Evolutionary conservation across 2,888 invertebrate genomes (phyloP).

Genomic region (Bombylius major): DNA sequence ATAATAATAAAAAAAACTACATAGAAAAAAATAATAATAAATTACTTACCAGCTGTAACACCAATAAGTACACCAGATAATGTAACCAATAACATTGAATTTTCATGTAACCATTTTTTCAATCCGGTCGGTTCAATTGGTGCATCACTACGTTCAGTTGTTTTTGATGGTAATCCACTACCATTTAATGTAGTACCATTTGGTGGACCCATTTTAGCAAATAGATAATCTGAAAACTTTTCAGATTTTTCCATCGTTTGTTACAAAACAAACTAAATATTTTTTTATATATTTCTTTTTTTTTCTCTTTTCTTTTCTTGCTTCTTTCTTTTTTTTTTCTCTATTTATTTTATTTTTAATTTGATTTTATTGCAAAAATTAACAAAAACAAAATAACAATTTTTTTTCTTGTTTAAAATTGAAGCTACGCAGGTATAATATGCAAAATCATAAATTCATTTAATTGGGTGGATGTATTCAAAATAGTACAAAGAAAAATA

Average conservation of each 20-base stretch:
- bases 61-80: slow-evolving; percentile 67
- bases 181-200: slow-evolving; percentile 38
- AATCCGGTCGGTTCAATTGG: slow-evolving; percentile 52
- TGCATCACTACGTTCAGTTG: slow-evolving; percentile 48
- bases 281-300: slow-evolving; percentile 1
- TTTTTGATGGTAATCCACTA: slow-evolving; percentile 42
- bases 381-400: background rate
- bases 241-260: slow-evolving; percentile 47
- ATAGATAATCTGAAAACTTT: slow-evolving; percentile 66
- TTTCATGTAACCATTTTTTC: slow-evolving; percentile 57
- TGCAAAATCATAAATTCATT: too few species aligned
- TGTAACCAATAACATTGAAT: slow-evolving; percentile 66
- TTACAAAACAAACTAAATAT: slow-evolving; percentile 10
- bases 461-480: too few species aligned
- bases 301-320: background rate
- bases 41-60: slow-evolving; percentile 51
- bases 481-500: too few species aligned
- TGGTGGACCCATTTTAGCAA: slow-evolving; percentile 65
- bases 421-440: too few species aligned
- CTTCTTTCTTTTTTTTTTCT: background rate
- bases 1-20: background rate
- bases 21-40: background rate
- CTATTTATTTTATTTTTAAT: slow-evolving; percentile 1
- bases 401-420: background rate
- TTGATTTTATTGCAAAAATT: slow-evolving; percentile 8